Evolutionary conservation across 2,113 vertebrate genomes (phyloP).

Genomic region (Corythornis vintsioides): DNA sequence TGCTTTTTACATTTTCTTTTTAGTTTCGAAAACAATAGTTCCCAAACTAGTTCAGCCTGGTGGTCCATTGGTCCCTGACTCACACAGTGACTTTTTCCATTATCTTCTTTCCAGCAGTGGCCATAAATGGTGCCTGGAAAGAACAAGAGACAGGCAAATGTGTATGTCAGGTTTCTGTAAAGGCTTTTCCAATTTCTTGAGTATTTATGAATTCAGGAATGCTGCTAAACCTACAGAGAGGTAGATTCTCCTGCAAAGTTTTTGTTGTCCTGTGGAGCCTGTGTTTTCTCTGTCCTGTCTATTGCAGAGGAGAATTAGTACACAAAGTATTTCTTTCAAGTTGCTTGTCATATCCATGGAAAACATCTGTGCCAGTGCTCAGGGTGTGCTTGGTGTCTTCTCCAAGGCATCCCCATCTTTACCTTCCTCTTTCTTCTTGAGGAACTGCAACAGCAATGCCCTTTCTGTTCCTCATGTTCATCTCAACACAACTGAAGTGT

Average conservation of each 20-base stretch:
- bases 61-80: neutral
- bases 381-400: neutral
- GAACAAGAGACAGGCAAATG: neutral
- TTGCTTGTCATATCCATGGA: neutral
- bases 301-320: neutral
- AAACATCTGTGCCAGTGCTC: rapidly evolving
- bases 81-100: neutral
- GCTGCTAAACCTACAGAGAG: neutral
- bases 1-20: neutral
- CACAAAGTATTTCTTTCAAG: neutral
- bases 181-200: neutral
- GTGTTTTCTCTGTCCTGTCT: neutral
- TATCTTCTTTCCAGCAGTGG: neutral
- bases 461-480: neutral
- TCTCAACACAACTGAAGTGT: neutral
- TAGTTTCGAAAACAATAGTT: neutral
- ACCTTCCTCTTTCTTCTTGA: neutral
- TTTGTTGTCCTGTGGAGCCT: neutral
- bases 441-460: neutral
- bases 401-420: neutral
- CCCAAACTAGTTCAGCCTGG: neutral
- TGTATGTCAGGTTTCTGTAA: neutral
- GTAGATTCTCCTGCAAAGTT: neutral
- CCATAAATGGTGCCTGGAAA: neutral
- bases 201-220: neutral